A percentile compares a stretch with the other conserved stretches of the same genome.
Conservation (phyloP, 2,888 invertebrate species). For the Sarcophaga variegata region DNA sequence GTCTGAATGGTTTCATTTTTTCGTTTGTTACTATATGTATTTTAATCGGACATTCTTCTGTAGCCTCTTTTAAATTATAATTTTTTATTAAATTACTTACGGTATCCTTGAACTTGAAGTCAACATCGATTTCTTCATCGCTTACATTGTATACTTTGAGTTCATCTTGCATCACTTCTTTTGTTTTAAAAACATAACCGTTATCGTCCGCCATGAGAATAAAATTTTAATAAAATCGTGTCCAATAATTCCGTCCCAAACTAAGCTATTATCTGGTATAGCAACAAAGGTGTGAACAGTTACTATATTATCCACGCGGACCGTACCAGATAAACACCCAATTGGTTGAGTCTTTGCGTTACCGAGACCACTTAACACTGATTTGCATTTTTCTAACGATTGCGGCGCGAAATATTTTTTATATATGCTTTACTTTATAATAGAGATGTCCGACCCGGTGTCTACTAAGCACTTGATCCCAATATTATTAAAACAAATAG, state of each 20-base stretch:
- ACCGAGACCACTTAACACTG: slow-evolving; percentile 21
- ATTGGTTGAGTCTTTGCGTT: slow-evolving; percentile 69
- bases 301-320: not conserved
- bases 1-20: slow-evolving; percentile 16
- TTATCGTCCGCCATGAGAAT: slow-evolving; percentile 52
- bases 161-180: not conserved
- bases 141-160: slow-evolving; percentile 29
- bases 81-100: slow-evolving; percentile 59
- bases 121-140: slow-evolving; percentile 19
- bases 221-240: slow-evolving; percentile 21
- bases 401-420: slow-evolving; percentile 10
- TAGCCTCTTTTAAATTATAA: slow-evolving; percentile 24
- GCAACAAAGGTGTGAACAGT: slow-evolving; percentile 16
- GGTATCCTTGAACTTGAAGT: slow-evolving; percentile 42
- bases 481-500: slow-evolving; percentile 10
- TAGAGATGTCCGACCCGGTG: slow-evolving; percentile 32
- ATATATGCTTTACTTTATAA: slow-evolving; percentile 32
- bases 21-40: slow-evolving; percentile 17
- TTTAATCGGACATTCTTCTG: slow-evolving; percentile 1
- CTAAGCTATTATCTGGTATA: slow-evolving; percentile 27
- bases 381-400: not conserved
- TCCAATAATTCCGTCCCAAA: slow-evolving; percentile 31
- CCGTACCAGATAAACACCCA: slow-evolving; percentile 57
- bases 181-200: not conserved
- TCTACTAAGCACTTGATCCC: slow-evolving; percentile 39